phyloP scores from a whole-genome alignment of 2,888 invertebrate species.

The Andrena marginata region DNA sequence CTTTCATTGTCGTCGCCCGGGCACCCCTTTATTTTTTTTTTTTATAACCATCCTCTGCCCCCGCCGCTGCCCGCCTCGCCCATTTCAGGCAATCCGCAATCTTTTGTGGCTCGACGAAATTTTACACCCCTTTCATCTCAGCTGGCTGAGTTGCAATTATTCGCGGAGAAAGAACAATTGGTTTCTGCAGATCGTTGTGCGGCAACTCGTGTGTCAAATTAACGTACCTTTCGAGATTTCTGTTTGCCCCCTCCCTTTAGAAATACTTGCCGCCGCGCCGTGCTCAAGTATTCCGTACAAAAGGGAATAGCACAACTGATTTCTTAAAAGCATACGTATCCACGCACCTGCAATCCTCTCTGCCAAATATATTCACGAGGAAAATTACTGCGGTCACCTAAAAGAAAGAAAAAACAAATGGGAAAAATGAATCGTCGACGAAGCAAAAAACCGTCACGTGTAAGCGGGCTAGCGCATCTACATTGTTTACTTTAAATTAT shows the following conservation, averaged over 20 bases:
- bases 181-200: slow-evolving; percentile 20
- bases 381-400: not conserved
- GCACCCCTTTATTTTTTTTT: slow-evolving; percentile 54
- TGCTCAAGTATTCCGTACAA: not conserved
- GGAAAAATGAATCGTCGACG: not conserved
- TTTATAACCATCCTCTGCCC: slow-evolving; percentile 46
- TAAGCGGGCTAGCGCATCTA: not conserved
- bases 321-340: too few relatives aligned
- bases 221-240: slow-evolving; percentile 25
- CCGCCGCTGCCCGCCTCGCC: slow-evolving; percentile 40
- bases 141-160: slow-evolving; percentile 44
- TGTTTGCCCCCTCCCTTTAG: not conserved
- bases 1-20: slow-evolving; percentile 57
- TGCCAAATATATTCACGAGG: too few relatives aligned
- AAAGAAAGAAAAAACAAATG: too few relatives aligned
- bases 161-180: slow-evolving; percentile 38
- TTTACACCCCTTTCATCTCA: slow-evolving; percentile 48
- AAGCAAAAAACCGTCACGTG: not conserved
- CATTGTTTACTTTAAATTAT: slow-evolving; percentile 32
- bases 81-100: slow-evolving; percentile 51
- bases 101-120: slow-evolving; percentile 54
- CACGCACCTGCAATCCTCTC: too few relatives aligned
- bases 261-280: not conserved
- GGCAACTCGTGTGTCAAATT: slow-evolving; percentile 17
- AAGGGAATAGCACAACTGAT: too few relatives aligned